Base-by-base conservation (phyloP, 2,113 vertebrate species). In the Circaetus cinerascens region DNA sequence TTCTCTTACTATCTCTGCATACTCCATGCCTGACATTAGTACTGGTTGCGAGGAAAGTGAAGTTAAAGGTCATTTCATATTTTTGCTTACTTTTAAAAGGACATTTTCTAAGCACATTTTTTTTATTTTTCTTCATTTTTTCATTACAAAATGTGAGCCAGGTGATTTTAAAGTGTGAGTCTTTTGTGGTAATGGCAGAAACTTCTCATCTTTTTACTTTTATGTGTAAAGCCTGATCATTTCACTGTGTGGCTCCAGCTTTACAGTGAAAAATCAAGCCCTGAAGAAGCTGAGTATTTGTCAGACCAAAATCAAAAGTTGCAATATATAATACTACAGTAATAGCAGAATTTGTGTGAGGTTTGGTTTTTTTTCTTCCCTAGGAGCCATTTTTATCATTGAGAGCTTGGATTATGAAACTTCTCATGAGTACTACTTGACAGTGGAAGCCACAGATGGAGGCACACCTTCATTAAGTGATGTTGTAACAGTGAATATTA, bases 341-440 rank as follows among this genome's bases (percentile, higher is more conserved):
- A 88, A 46, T 20, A 75, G n/a, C 72, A 66, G 27, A 88, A 13
- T 66, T 59, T 51, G 3, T n/a, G 3, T 66, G 27, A 91, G 9
- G 2, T 55, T 27, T 34, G 11, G 32, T 13, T 7, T 9, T 67
- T 41, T 18, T 86, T 23, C 26, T 76, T 90, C 50, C 8, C 2
- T 91, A 99, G 99, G 99, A 57, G 98, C 98, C 96, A 97, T 99
- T 95, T 99, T 99, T 92, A 91, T 99, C 94, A 98, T 99, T 56
- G 98, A 98, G 90, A 98, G 86, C 10, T 95, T 99, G 98, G 99
- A 99, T 97, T 99, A 99, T 29, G 99, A 99, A 97, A 97, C 90
- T 30, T 98, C 98, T 76, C 99, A 98, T n/a, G 99, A 99, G 55
- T 99, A 99, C 96, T 99, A 99, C 97, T 98, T 99, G 93, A 99